Conservation (phyloP, 2,113 vertebrate species). For the Cheirogaleus medius region DNA sequence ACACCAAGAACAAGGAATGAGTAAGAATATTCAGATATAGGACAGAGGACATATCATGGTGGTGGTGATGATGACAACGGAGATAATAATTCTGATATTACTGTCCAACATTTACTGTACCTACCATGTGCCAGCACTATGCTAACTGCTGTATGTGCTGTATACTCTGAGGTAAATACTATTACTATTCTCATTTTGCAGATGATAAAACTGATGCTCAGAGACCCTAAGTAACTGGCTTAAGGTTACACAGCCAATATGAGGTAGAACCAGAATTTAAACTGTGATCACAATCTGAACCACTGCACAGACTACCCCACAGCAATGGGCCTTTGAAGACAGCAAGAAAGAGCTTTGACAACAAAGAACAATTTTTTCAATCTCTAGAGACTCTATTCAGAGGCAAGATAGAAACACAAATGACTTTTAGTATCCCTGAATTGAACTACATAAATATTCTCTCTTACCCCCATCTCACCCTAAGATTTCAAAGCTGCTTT, state of each 20-base stretch:
- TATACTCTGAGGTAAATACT: background rate
- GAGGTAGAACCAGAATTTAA: background rate
- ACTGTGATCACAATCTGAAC: background rate
- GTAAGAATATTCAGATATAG: background rate
- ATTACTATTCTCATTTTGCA: background rate
- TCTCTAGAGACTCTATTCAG: background rate
- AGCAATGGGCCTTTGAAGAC: background rate
- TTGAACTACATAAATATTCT: background rate
- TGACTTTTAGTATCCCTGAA: background rate
- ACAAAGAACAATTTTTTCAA: background rate
- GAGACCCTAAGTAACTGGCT: background rate
- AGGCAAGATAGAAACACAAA: background rate
- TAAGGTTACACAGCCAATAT: background rate
- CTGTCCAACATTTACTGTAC: background rate
- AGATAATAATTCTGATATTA: background rate
- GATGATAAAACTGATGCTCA: background rate
- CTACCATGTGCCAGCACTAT: background rate
- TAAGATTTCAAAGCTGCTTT: slow-evolving; percentile 30
- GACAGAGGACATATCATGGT: background rate
- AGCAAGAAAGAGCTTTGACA: background rate
- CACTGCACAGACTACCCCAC: background rate
- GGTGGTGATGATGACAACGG: background rate
- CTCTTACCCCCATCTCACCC: background rate
- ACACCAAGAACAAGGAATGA: background rate
- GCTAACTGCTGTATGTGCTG: background rate